Conservation (phyloP, 2,113 vertebrate species). For the human region GRCh38 chr12:83961001-83961500, state of each 20-base stretch:
- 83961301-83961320: background rate
- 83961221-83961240: conserved; percentile 14
- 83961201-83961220: conserved; percentile 13
- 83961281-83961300: background rate
- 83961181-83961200: conserved; percentile 6
- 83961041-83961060: conserved; percentile 12
- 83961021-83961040: conserved; percentile 43
- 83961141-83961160: background rate
- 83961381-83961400: background rate
- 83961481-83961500: background rate
- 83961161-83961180: conserved; percentile 29
- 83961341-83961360: background rate
- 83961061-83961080: background rate
- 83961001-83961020: conserved; percentile 40
- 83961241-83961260: conserved; percentile 27
- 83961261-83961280: conserved; percentile 27
- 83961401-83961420: background rate
- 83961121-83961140: background rate
- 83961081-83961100: background rate
- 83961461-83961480: background rate
- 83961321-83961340: background rate
- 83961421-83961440: background rate
- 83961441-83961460: background rate
- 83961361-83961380: background rate
- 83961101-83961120: background rate